These are phyloP conservation scores for Cherax destructor DNA, from an alignment of 1,140 invertebrate species.

Conservation along the genomic window DNA sequence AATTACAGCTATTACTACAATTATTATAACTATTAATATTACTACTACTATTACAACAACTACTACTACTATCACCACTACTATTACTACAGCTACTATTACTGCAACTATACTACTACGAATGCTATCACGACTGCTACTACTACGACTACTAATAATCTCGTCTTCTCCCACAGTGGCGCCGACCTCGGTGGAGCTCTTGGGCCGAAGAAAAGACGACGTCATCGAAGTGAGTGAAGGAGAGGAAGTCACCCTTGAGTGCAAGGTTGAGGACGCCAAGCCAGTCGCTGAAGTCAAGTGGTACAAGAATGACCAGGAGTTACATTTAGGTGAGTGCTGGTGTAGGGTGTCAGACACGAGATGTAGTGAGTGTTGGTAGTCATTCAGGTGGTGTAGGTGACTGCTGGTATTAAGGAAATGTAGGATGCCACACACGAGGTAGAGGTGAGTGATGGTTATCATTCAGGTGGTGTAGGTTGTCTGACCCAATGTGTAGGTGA, in stretches of 20 bases:
- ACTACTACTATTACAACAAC: no score
- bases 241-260: conserved; percentile 86
- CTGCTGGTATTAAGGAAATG: no score
- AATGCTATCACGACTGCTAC: no score
- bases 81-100: no score
- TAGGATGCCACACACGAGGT: no score
- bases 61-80: no score
- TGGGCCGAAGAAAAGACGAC: conserved; percentile 29
- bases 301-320: conserved; percentile 89
- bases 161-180: conserved; percentile 38
- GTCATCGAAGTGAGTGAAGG: conserved; percentile 82
- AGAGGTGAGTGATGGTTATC: neutral
- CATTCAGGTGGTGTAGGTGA: neutral
- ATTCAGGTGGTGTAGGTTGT: neutral
- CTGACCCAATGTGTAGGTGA: neutral
- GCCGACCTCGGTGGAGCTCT: conserved; percentile 39
- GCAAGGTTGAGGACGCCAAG: conserved; percentile 88
- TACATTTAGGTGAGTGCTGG: conserved; percentile 82
- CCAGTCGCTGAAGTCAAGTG: conserved; percentile 91
- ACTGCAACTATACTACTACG: no score
- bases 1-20: no score
- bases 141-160: no score
- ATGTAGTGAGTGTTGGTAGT: neutral
- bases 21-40: no score
- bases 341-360: neutral